Conservation (phyloP, 2,797 vertebrate genomes). For the Tympanoctomys barrerae region DNA sequence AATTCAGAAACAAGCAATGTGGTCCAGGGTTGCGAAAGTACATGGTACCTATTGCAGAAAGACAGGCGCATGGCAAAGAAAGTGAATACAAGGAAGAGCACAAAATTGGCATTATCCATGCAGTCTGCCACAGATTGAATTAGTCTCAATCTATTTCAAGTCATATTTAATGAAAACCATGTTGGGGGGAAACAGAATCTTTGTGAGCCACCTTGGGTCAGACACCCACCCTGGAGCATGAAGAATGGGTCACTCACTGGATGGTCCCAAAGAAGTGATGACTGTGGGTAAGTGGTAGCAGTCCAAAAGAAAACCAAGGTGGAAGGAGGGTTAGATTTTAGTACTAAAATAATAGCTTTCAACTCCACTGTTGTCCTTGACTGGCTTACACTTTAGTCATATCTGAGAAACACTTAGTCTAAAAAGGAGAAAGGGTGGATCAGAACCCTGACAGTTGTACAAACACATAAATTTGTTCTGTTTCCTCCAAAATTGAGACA, state of each 20-base stretch:
- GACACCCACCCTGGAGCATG: neutral
- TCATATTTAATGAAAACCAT: slow-evolving; percentile 11
- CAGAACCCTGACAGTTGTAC: neutral
- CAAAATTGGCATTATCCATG: neutral
- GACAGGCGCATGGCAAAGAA: neutral
- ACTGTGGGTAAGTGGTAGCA: neutral
- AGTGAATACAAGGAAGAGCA: too few relatives aligned
- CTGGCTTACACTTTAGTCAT: neutral
- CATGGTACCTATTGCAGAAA: neutral
- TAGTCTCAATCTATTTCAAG: neutral
- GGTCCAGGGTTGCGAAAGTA: neutral
- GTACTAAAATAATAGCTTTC: neutral
- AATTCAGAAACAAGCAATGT: neutral
- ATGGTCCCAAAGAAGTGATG: neutral
- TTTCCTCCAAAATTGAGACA: neutral
- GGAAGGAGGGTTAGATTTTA: neutral
- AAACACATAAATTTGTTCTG: neutral
- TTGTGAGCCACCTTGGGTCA: neutral
- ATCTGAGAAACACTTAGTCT: neutral
- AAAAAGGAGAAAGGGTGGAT: neutral
- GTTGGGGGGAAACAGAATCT: neutral
- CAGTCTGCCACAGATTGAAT: neutral
- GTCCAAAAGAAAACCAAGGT: neutral
- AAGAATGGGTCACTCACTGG: neutral
- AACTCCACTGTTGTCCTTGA: neutral